These are phyloP conservation scores for Zaprionus kolodkinae DNA, from an alignment of 1,140 invertebrate species.

Conservation along the genomic window DNA sequence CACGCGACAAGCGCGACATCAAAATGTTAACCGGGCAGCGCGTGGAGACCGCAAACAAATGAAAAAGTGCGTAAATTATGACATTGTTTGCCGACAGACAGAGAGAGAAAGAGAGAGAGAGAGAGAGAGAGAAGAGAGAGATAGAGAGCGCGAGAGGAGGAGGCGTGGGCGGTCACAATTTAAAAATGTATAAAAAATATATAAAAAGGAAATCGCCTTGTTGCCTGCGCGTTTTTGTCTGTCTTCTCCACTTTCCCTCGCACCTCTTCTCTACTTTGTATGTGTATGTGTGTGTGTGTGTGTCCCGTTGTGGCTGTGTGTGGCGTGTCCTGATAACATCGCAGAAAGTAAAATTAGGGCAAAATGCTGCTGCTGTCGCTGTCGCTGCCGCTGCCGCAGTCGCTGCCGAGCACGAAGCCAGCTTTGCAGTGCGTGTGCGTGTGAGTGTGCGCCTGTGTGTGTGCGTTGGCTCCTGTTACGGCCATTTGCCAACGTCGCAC, in stretches of 20 bases:
- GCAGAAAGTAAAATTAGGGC: conserved; percentile 82
- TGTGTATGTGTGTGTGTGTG: conserved; percentile 27
- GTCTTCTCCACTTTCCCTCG: background rate
- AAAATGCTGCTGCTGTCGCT: conserved; percentile 59
- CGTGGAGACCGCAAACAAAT: conserved; percentile 56
- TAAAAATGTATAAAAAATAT: conserved; percentile 24
- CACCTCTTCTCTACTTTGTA: conserved; percentile 4
- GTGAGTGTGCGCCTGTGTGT: conserved; percentile 26
- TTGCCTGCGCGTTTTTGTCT: conserved; percentile 44
- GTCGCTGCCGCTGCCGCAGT: background rate
- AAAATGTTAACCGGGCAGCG: conserved; percentile 60
- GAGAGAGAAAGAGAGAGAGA: background rate
- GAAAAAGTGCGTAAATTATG: conserved; percentile 81
- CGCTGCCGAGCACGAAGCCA: conserved; percentile 23
- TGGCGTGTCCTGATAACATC: conserved; percentile 76
- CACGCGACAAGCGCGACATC: conserved; percentile 5
- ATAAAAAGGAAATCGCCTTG: conserved; percentile 45
- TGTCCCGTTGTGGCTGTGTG: conserved; percentile 36
- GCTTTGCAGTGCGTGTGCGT: conserved; percentile 13
- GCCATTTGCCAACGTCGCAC: conserved; percentile 39
- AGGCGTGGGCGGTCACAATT: conserved; percentile 27
- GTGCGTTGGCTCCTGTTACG: conserved; percentile 24
- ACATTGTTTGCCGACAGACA: conserved; percentile 39
- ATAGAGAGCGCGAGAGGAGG: background rate
- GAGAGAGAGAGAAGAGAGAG: too few relatives aligned